These are phyloP conservation scores for Enteromius afrohamiltoni DNA, from an alignment of 2,797 vertebrate genomes.

Conservation along the genomic window DNA sequence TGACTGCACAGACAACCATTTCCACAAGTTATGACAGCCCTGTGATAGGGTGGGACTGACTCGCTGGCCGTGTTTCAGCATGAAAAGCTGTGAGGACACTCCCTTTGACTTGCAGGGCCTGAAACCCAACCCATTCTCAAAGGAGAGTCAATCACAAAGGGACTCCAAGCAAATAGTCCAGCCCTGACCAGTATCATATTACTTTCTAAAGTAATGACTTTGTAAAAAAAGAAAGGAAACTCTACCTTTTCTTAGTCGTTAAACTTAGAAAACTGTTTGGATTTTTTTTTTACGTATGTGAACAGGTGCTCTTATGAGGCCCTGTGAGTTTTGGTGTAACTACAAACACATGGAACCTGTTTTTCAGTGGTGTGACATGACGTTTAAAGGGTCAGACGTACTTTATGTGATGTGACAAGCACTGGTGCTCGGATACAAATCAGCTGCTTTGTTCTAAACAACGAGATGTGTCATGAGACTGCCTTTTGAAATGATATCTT, in stretches of 20 bases:
- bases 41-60: constrained; percentile 14
- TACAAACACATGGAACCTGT: constrained; percentile 32
- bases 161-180: constrained; percentile 26
- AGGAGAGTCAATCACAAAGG: constrained; percentile 40
- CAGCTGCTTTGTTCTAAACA: background rate
- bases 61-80: background rate
- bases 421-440: background rate
- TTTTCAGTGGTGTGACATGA: constrained; percentile 30
- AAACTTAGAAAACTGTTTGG: background rate
- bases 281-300: background rate
- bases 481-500: background rate
- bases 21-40: constrained; percentile 27
- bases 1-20: background rate
- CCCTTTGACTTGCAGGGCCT: constrained; percentile 34
- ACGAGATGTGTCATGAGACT: background rate
- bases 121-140: constrained; percentile 50
- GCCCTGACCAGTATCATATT: constrained; percentile 27
- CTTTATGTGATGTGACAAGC: background rate
- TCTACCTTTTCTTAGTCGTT: background rate
- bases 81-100: constrained; percentile 35
- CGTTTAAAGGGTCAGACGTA: background rate
- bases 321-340: constrained; percentile 29
- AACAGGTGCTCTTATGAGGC: background rate
- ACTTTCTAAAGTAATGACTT: constrained; percentile 23
- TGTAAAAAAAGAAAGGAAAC: background rate